phyloP scores from a whole-genome alignment of 1,140 invertebrate species.

The Phymastichus coffea region DNA sequence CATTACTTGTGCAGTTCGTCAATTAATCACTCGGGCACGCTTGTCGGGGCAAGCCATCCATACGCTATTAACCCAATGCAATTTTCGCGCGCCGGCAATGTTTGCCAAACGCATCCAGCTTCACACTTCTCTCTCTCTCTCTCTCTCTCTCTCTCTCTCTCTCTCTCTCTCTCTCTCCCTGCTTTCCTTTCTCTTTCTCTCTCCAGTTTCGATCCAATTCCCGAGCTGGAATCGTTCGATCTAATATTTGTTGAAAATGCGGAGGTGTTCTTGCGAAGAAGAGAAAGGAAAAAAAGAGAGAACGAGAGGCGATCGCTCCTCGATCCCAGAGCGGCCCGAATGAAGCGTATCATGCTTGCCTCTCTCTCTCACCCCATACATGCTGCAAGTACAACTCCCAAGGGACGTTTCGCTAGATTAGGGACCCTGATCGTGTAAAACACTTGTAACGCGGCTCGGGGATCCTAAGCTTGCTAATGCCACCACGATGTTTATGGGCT shows the following conservation, averaged over 20 bases:
- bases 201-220: slow-evolving; percentile 9
- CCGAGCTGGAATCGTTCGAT: background rate
- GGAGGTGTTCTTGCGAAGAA: slow-evolving; percentile 7
- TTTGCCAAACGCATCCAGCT: background rate
- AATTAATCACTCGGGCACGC: slow-evolving; percentile 6
- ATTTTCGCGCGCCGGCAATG: slow-evolving; percentile 10
- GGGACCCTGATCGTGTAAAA: slow-evolving; percentile 48
- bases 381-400: no score
- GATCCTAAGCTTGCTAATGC: slow-evolving; percentile 48
- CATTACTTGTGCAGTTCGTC: background rate
- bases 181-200: no score
- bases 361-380: background rate
- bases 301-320: slow-evolving; percentile 10
- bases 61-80: slow-evolving; percentile 16
- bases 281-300: background rate
- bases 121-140: background rate
- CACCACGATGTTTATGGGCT: slow-evolving; percentile 50
- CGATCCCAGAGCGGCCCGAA: slow-evolving; percentile 15
- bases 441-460: slow-evolving; percentile 49
- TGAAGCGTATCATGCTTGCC: slow-evolving; percentile 4
- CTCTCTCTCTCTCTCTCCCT: no score
- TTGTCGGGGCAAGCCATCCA: background rate
- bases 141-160: no score
- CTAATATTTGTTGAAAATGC: slow-evolving; percentile 23
- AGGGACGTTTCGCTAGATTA: slow-evolving; percentile 56